phyloP scores from a whole-genome alignment of 1,140 invertebrate species.

The Drosophila pruinosa region DNA sequence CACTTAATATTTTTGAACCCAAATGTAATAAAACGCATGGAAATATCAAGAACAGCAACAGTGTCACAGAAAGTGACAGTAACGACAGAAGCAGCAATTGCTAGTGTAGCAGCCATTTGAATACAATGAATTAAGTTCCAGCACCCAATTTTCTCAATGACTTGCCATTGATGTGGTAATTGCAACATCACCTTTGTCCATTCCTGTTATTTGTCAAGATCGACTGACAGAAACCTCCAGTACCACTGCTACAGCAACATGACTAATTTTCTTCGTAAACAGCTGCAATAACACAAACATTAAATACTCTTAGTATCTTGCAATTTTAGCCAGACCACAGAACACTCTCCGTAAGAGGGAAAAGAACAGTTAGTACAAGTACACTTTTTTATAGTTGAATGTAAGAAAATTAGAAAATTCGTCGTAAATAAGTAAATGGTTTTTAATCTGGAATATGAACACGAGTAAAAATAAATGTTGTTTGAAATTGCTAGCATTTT shows the following conservation, averaged over 20 bases:
- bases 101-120: constrained; percentile 61
- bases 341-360: too few species aligned
- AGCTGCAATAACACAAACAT: neutral
- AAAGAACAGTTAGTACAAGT: too few species aligned
- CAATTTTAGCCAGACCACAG: neutral
- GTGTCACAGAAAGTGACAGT: constrained; percentile 18
- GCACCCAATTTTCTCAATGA: constrained; percentile 65
- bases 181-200: constrained; percentile 63
- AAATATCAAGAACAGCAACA: constrained; percentile 49
- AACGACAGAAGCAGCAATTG: constrained; percentile 33
- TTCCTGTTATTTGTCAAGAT: constrained; percentile 67
- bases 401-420: too few species aligned
- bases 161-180: constrained; percentile 70
- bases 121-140: constrained; percentile 76
- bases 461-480: too few species aligned
- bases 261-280: constrained; percentile 59
- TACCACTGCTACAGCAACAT: constrained; percentile 31
- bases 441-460: too few species aligned
- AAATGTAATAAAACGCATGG: constrained; percentile 79
- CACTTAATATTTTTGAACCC: constrained; percentile 75
- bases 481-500: constrained; percentile 66
- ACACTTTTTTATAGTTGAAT: too few species aligned
- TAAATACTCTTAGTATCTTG: neutral
- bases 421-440: too few species aligned
- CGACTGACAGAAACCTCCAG: constrained; percentile 46